Conservation (phyloP, 2,797 vertebrate species). For the Dromococcyx pavoninus region DNA sequence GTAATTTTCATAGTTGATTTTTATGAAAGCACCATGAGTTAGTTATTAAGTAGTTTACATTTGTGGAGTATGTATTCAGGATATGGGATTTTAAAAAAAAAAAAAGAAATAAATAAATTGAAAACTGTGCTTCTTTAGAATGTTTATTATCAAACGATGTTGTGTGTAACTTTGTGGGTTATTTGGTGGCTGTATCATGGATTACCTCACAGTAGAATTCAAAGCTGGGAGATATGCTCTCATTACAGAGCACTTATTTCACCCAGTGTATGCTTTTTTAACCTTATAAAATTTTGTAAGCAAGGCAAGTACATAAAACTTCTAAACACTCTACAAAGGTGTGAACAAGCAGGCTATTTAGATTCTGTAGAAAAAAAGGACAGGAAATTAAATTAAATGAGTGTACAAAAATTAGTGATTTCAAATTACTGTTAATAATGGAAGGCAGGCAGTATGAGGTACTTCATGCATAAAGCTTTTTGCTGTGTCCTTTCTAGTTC, state of each 20-base stretch:
- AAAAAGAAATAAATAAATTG: neutral
- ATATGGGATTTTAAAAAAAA: neutral
- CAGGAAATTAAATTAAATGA: neutral
- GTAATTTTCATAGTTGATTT: neutral
- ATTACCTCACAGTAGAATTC: neutral
- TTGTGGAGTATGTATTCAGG: neutral
- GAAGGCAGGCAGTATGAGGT: neutral
- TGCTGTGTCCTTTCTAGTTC: too few species aligned
- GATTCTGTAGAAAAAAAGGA: neutral
- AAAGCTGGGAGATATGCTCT: neutral
- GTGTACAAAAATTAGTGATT: neutral
- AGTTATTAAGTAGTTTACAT: conserved; percentile 29
- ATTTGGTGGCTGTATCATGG: neutral
- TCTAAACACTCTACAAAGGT: neutral
- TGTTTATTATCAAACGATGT: neutral
- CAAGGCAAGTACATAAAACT: neutral
- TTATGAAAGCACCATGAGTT: conserved; percentile 21
- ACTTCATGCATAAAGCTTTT: neutral
- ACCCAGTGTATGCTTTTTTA: neutral
- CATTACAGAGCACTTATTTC: neutral
- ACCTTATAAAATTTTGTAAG: neutral
- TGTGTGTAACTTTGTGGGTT: neutral
- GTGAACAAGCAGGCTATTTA: neutral
- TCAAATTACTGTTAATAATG: neutral
- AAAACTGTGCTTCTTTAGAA: neutral